Evolutionary conservation across 1,140 invertebrate genomes (phyloP).

Genomic region (Tetramorium parvispinum): DNA sequence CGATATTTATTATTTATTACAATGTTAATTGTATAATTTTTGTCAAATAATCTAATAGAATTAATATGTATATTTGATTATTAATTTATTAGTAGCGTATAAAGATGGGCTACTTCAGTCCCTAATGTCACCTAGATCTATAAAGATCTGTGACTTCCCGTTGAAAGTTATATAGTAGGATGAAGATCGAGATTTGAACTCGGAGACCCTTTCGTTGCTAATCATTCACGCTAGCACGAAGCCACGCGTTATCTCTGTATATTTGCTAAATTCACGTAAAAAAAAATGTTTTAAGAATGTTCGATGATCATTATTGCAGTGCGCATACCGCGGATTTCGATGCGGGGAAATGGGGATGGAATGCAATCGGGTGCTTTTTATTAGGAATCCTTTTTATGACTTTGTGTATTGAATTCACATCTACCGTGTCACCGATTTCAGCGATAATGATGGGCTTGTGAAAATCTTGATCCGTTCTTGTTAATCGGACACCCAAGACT

Average conservation of each 20-base stretch:
- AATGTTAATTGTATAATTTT: neutral
- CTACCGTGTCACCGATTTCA: slow-evolving; percentile 86
- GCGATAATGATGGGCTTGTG: slow-evolving; percentile 89
- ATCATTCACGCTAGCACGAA: too few relatives aligned
- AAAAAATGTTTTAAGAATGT: neutral
- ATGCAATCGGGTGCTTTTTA: slow-evolving; percentile 76
- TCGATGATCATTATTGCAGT: slow-evolving; percentile 73
- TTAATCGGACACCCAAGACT: slow-evolving; percentile 88
- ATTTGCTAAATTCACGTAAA: neutral
- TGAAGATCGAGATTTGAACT: too few relatives aligned
- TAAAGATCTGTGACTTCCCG: too few relatives aligned
- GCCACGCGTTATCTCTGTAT: too few relatives aligned
- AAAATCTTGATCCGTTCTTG: slow-evolving; percentile 89
- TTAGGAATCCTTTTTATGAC: slow-evolving; percentile 80
- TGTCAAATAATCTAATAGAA: neutral
- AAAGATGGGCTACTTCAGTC: too few relatives aligned
- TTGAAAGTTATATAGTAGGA: too few relatives aligned
- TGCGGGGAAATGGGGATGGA: slow-evolving; percentile 72
- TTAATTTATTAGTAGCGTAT: too few relatives aligned
- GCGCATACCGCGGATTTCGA: slow-evolving; percentile 81
- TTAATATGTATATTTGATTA: neutral
- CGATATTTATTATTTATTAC: neutral
- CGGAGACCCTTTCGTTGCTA: too few relatives aligned
- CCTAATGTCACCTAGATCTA: too few relatives aligned
- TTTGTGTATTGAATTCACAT: slow-evolving; percentile 78